Evolutionary conservation across 2,113 vertebrate species (phyloP), one percentile per base, ranked within the genome.

Genomic region (Silurus asotus): DNA sequence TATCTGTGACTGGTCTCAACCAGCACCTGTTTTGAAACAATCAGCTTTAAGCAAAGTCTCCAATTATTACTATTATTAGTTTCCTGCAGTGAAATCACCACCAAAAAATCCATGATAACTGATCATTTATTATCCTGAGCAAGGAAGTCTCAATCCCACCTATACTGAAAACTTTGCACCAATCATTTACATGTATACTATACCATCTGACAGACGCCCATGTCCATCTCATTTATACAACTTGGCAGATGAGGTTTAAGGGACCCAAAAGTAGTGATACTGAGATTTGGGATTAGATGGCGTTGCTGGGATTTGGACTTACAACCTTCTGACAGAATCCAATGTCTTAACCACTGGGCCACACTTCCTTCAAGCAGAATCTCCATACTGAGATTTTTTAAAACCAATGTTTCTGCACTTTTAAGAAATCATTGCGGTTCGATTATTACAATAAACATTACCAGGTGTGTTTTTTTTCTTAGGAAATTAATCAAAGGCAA

Each of bases 1-100:
- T 51, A 37, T 49, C 59, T 48, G 6, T 84, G 23, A 84, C 48
- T 65, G 49, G 83, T 17, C 49, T 77, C 37, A 65, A 84, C 17
- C 72, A 55, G 59, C 74, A 85, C n/a, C 74, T 67, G 61, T 51
- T 56, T 75, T 20, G 9, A 78, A 45, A 62, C 48, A 0, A 1
- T 67, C 23, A 77, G 23, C 61, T 79, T 59, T n/a, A 37, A 59
- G 14, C 25, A 51, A n/a, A 11, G 6, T 5, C 5, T n/a, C 11
- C 48, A 74, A 62, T 77, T 17, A 84, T 53, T 14, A 77, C 37
- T 14, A 77, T 72, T 48, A 74, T 61, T 65, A 45, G 13, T 55
- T 64, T 53, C 64, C 58, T 77, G n/a, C 56, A 61, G 69, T 61
- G 14, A 64, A 76, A 51, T 55, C 59, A 45, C 1, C 1, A 10